Conservation (phyloP, 30 jellyfish, hydroid and myxozoan species). For the Sanderia malayensis region DNA sequence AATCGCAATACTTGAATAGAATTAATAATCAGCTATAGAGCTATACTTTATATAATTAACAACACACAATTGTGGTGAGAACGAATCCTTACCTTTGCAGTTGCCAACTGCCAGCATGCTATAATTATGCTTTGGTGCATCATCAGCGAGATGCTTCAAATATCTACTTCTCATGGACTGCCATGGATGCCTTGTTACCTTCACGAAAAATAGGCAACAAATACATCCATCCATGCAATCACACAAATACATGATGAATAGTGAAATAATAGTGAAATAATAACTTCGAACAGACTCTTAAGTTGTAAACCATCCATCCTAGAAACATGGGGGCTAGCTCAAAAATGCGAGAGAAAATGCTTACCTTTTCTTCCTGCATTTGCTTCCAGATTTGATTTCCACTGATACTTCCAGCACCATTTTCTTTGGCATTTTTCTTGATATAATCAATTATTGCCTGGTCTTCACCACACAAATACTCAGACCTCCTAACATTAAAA, state of each 20-base stretch:
- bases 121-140: not conserved
- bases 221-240: not conserved
- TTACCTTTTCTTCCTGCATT: slow-evolving; percentile 45
- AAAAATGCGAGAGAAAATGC: too few relatives aligned
- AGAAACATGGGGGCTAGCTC: not conserved
- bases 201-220: not conserved
- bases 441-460: slow-evolving; percentile 21
- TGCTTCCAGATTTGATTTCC: slow-evolving; percentile 38
- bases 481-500: slow-evolving; percentile 6
- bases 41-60: too few relatives aligned
- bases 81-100: slow-evolving; percentile 7
- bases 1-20: too few relatives aligned
- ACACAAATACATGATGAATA: not conserved
- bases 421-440: slow-evolving; percentile 29
- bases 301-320: not conserved
- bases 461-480: slow-evolving; percentile 23
- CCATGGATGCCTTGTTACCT: not conserved
- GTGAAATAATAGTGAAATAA: not conserved
- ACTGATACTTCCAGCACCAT: slow-evolving; percentile 15
- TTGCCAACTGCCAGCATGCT: not conserved
- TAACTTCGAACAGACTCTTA: not conserved
- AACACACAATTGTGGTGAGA: too few relatives aligned
- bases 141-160: not conserved
- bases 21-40: too few relatives aligned
- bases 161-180: not conserved